phyloP scores from a whole-genome alignment of 2,888 invertebrate genomes.

The Torymus texanus region DNA sequence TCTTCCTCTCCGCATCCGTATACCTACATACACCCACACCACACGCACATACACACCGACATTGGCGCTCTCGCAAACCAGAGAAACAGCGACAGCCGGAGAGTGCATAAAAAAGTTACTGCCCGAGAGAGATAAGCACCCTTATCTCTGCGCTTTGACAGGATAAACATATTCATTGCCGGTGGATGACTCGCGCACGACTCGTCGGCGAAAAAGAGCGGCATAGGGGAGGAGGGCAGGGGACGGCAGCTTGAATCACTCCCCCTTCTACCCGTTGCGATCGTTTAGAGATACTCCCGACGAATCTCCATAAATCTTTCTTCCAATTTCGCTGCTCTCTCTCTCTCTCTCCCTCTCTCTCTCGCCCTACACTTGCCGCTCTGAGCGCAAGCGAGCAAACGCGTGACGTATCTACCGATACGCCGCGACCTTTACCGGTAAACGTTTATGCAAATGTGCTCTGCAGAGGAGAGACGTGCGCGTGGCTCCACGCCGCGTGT shows the following conservation, averaged over 20 bases:
- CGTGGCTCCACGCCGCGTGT: background rate
- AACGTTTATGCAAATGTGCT: conserved; percentile 63
- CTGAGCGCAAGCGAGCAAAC: conserved; percentile 13
- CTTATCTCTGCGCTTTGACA: conserved; percentile 15
- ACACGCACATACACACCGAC: background rate
- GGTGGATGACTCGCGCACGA: conserved; percentile 15
- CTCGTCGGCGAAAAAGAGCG: conserved; percentile 2
- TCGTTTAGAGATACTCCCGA: conserved; percentile 37
- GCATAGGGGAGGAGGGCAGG: background rate
- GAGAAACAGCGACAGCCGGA: background rate
- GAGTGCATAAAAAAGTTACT: background rate
- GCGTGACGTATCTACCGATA: conserved; percentile 63
- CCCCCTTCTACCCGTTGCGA: conserved; percentile 26
- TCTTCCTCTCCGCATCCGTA: background rate
- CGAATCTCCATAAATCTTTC: conserved; percentile 66
- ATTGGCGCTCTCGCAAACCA: no score
- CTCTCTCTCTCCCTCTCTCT: background rate
- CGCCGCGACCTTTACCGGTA: conserved; percentile 54
- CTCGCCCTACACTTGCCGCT: background rate
- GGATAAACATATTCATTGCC: conserved; percentile 45
- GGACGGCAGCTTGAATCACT: no score
- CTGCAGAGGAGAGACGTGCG: background rate
- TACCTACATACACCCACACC: background rate
- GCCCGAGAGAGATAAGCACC: background rate
- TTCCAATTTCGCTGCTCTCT: conserved; percentile 62